Evolutionary conservation across 2,113 vertebrate genomes (phyloP), one percentile per base, ranked within the genome.

Genomic region (Festucalex cinctus): DNA sequence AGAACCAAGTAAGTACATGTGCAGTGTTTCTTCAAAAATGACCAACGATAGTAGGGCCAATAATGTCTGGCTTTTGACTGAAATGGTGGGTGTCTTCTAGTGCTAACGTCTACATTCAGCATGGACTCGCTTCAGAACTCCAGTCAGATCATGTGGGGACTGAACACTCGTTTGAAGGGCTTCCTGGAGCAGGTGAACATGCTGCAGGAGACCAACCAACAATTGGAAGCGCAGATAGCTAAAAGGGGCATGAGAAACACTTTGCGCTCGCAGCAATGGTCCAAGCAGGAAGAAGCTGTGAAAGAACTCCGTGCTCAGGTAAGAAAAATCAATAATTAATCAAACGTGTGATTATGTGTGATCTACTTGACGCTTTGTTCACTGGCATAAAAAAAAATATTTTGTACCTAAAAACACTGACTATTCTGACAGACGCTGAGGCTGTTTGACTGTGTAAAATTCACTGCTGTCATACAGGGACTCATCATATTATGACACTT

Each of bases 151-250:
- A 78, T 91, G 80, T 70, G 62, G 74, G 80, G 77, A 3, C 82
- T 93, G 36, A 91, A 92, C 7, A 59, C 69, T 8, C 80, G 87
- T 0, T 43, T 94, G 56, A 85, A 79, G 62, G 78, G 78, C 53
- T 91, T 93, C 70, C 68, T 93, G 83, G 84, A 91, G 67, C 90
- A 91, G 44, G 85, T 90, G 51, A 80, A 74, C 63, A 44, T 46
- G 69, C 85, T 93, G 68, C 89, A 91, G 75, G 76, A 85, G 61
- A 68, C 78, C 39, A 93, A 93, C 80, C 46, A 4, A 14, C 60
- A 2, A 7, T 79, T 93, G 44, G 87, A 92, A 79, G 75, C 81
- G 24, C 84, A 88, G 76, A 91, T 93, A 44, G 39, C 61, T 0
- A 68, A 89, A 28, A 84, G 83, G 79, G 68, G 80, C 1, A 0